A percentile compares a stretch with the other conserved stretches of the same genome.
These are phyloP conservation scores for Poecile montanus DNA, from an alignment of 2,797 vertebrate genomes.

Conservation along the genomic window DNA sequence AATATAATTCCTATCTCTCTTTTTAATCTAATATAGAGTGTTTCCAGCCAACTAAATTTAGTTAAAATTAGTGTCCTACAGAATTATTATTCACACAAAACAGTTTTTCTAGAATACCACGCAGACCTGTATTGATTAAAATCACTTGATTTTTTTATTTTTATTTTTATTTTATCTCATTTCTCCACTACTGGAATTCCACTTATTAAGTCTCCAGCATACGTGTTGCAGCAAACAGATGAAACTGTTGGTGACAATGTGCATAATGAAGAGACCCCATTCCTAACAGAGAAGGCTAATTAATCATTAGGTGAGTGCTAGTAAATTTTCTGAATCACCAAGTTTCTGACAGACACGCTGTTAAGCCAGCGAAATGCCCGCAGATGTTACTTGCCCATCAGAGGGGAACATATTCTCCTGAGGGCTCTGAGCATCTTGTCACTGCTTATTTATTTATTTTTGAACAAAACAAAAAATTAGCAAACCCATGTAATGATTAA, in stretches of 20 bases:
- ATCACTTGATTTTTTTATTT: too few relatives aligned
- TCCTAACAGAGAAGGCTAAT: conserved; percentile 70
- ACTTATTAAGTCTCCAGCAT: conserved; percentile 12
- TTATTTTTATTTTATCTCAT: not conserved
- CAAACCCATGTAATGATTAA: conserved; percentile 33
- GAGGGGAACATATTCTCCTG: conserved; percentile 53
- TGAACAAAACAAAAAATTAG: conserved; percentile 42
- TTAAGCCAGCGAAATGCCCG: conserved; percentile 63
- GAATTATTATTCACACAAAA: not conserved
- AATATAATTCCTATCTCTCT: not conserved
- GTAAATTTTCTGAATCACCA: conserved; percentile 76
- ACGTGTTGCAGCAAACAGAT: conserved; percentile 34
- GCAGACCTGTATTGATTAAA: not conserved
- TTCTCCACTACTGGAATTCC: not conserved
- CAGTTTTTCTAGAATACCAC: not conserved
- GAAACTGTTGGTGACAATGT: conserved; percentile 63
- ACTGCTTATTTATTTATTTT: conserved; percentile 43
- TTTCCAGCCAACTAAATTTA: not conserved
- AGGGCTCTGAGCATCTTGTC: conserved; percentile 42
- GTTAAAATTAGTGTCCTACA: not conserved
- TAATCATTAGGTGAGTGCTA: conserved; percentile 77
- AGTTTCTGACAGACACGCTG: conserved; percentile 64
- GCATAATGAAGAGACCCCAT: conserved; percentile 64
- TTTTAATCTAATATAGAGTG: not conserved
- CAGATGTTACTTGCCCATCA: conserved; percentile 72